These are phyloP conservation scores for Heteromurus nitidus DNA, from an alignment of 2,888 invertebrate species.

Conservation along the genomic window DNA sequence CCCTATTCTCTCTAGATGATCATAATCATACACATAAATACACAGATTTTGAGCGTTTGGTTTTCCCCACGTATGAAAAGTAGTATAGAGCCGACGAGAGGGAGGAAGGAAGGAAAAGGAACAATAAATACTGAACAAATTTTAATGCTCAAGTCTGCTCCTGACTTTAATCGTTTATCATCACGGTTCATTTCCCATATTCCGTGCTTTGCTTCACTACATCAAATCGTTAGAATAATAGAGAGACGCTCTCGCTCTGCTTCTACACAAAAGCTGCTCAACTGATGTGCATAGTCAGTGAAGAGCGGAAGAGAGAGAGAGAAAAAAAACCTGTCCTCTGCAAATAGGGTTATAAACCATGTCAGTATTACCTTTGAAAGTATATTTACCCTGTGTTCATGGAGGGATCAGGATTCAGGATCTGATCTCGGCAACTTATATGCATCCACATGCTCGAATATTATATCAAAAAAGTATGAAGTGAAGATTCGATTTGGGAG, in stretches of 20 bases:
- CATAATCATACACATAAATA: slow-evolving; percentile 55
- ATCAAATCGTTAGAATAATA: slow-evolving; percentile 44
- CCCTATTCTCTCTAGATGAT: slow-evolving; percentile 37
- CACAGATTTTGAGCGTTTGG: slow-evolving; percentile 40
- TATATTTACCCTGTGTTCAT: not conserved
- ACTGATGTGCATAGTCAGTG: too few species aligned
- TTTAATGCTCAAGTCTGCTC: slow-evolving; percentile 61
- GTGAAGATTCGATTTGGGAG: slow-evolving; percentile 13
- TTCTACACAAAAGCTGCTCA: not conserved
- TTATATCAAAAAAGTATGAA: too few species aligned
- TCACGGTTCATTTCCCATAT: slow-evolving; percentile 63
- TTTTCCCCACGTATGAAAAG: not conserved
- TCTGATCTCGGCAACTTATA: too few species aligned
- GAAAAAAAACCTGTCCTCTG: slow-evolving; percentile 46
- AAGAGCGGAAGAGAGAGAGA: slow-evolving; percentile 22
- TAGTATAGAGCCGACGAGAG: not conserved
- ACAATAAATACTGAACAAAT: slow-evolving; percentile 60
- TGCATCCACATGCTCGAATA: too few species aligned
- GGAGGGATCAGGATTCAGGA: slow-evolving; percentile 4
- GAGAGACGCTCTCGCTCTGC: too few species aligned
- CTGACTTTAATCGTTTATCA: slow-evolving; percentile 65
- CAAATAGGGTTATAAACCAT: slow-evolving; percentile 61
- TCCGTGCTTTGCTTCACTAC: slow-evolving; percentile 44
- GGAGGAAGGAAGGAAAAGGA: slow-evolving; percentile 38
- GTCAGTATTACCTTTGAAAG: slow-evolving; percentile 36